phyloP scores from a whole-genome alignment of 2,113 vertebrate genomes.

The Mus spicilegus region DNA sequence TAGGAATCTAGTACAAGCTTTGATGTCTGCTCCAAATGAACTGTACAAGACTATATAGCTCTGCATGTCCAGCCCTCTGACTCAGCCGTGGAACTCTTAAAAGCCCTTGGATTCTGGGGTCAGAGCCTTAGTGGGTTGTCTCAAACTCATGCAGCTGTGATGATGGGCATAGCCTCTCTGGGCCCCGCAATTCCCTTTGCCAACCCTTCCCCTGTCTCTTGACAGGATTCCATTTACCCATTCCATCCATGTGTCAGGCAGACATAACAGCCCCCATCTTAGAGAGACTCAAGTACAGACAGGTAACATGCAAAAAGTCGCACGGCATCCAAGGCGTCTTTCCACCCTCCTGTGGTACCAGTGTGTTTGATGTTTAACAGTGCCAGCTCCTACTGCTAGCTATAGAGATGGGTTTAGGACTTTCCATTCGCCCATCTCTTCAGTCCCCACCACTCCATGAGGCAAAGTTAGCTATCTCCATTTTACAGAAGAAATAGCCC shows the following conservation, averaged over 20 bases:
- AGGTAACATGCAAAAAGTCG: not conserved
- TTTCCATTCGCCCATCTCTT: not conserved
- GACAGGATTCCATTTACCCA: not conserved
- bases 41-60: not conserved
- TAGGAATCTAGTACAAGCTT: not conserved
- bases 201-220: too few relatives aligned
- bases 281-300: not conserved
- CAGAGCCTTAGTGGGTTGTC: not conserved
- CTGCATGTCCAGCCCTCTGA: not conserved
- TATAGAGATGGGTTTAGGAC: not conserved
- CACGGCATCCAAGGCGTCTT: not conserved
- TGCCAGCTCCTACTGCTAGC: too few relatives aligned
- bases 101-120: not conserved
- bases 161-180: not conserved
- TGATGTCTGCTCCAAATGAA: not conserved
- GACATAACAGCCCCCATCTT: not conserved
- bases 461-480: not conserved
- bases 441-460: not conserved
- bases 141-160: not conserved
- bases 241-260: accelerated
- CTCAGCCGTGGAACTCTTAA: not conserved
- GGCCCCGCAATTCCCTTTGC: not conserved
- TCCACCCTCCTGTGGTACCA: accelerated
- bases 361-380: not conserved
- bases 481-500: slow-evolving; percentile 12